Percentiles rank a stretch among this genome's conserved stretches.
These are phyloP conservation scores for Gopherus flavomarginatus DNA, from an alignment of 2,113 vertebrate species.

Conservation along the genomic window DNA sequence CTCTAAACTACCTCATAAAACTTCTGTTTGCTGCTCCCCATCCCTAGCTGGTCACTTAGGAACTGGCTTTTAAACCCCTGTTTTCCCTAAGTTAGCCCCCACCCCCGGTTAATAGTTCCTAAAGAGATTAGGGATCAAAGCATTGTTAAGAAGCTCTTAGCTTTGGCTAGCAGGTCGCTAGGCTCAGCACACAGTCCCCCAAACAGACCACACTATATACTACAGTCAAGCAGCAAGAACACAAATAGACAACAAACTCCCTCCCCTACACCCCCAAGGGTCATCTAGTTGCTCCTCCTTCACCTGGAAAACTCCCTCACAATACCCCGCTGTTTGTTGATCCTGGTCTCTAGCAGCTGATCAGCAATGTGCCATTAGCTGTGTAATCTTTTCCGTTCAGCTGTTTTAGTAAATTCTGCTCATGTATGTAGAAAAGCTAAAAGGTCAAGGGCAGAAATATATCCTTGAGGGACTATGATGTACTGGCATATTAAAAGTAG, in stretches of 20 bases:
- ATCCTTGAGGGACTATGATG: neutral
- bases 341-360: neutral
- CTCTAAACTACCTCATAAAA: neutral
- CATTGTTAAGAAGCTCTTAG: neutral
- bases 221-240: neutral
- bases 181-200: neutral
- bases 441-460: neutral
- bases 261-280: no score
- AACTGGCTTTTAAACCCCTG: neutral
- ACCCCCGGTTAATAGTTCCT: neutral
- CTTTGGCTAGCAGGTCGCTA: neutral
- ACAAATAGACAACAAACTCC: neutral
- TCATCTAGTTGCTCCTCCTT: neutral
- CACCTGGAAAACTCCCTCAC: neutral
- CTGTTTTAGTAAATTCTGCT: neutral
- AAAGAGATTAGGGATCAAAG: neutral
- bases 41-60: neutral
- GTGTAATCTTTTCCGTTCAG: neutral
- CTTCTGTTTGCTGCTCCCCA: neutral
- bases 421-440: neutral
- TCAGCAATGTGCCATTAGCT: neutral
- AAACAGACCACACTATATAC: neutral
- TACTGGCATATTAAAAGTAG: neutral
- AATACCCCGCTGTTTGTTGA: neutral
- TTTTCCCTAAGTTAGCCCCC: neutral